These are phyloP conservation scores for Macquaria australasica DNA, from an alignment of 2,113 vertebrate species.

Conservation along the genomic window DNA sequence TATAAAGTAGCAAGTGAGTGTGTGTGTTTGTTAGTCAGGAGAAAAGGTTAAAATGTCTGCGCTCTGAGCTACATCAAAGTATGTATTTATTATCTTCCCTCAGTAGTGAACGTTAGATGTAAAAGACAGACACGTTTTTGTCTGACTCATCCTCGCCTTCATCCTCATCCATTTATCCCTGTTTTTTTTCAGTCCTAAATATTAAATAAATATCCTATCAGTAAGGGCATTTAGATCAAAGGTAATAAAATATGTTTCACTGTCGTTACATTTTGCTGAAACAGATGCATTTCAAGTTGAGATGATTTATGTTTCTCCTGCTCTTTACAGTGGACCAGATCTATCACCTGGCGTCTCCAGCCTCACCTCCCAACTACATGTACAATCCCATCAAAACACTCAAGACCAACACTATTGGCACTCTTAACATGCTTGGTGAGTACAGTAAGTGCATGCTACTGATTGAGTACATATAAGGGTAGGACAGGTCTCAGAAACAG, in stretches of 20 bases:
- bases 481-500: not conserved
- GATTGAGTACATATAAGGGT: not conserved
- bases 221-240: not conserved
- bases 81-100: not conserved
- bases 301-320: constrained; percentile 1
- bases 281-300: not conserved
- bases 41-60: not conserved
- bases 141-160: not conserved
- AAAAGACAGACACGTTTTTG: not conserved
- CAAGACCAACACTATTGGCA: constrained; percentile 98
- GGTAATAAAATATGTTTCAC: not conserved
- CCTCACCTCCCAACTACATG: constrained; percentile 99
- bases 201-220: too few species aligned
- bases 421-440: constrained; percentile 98
- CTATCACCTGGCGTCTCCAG: constrained; percentile 97
- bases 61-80: not conserved
- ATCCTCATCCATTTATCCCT: not conserved
- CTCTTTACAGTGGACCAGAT: constrained; percentile 94
- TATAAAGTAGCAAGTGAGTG: not conserved
- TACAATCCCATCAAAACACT: constrained; percentile 99
- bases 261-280: not conserved
- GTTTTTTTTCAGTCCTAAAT: not conserved
- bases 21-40: not conserved
- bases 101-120: not conserved
- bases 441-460: constrained; percentile 16